These are phyloP conservation scores for Drosophila neonasuta DNA, from an alignment of 2,888 invertebrate species.

Conservation along the genomic window DNA sequence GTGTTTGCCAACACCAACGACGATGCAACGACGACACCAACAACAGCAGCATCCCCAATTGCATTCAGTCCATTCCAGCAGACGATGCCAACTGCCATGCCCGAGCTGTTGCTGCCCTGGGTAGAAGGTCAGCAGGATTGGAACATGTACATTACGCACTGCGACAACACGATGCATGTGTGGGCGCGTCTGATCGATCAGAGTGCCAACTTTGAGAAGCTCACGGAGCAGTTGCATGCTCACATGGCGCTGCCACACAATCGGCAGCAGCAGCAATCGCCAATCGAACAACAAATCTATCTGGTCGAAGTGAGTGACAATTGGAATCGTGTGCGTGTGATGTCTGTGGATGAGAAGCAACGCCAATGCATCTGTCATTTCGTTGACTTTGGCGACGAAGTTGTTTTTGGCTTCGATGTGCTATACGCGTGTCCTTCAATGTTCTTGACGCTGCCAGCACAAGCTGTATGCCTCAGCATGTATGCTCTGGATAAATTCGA, in stretches of 20 bases:
- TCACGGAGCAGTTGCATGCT: constrained; percentile 83
- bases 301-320: constrained; percentile 83
- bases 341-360: constrained; percentile 82
- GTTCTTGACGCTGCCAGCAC: constrained; percentile 87
- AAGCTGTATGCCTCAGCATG: constrained; percentile 88
- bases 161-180: constrained; percentile 85
- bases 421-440: constrained; percentile 84
- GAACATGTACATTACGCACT: constrained; percentile 86
- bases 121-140: constrained; percentile 79
- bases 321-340: constrained; percentile 84
- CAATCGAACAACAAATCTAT: constrained; percentile 78
- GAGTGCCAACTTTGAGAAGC: constrained; percentile 84
- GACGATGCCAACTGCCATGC: constrained; percentile 27
- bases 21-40: constrained; percentile 8
- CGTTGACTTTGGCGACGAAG: constrained; percentile 90
- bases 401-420: constrained; percentile 83
- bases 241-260: constrained; percentile 76
- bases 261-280: constrained; percentile 41
- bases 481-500: constrained; percentile 87
- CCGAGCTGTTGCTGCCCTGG: constrained; percentile 62
- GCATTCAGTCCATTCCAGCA: background rate
- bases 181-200: constrained; percentile 87
- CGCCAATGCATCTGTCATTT: constrained; percentile 85
- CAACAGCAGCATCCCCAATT: background rate
- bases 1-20: constrained; percentile 71